These are phyloP conservation scores for Sebastes flavidus DNA, from an alignment of 2,797 vertebrate species.

Conservation along the genomic window DNA sequence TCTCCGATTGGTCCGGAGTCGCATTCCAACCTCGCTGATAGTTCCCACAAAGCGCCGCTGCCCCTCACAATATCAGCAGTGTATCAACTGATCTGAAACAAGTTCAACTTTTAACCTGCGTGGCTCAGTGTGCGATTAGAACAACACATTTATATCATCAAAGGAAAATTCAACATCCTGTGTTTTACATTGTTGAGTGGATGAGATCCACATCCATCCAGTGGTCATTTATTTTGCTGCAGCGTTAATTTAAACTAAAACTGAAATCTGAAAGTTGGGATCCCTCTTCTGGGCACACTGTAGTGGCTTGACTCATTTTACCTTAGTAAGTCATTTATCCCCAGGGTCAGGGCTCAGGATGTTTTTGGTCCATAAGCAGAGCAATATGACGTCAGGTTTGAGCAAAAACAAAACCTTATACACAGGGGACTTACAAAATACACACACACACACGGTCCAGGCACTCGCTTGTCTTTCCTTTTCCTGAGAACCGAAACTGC, in stretches of 20 bases:
- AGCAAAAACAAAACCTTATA: not conserved
- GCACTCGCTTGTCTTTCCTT: not conserved
- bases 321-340: not conserved
- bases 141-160: not conserved
- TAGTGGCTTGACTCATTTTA: constrained; percentile 8
- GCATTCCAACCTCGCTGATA: constrained; percentile 50
- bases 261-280: not conserved
- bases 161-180: not conserved
- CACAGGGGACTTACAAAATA: not conserved
- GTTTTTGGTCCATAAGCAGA: not conserved
- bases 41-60: constrained; percentile 37
- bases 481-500: constrained; percentile 36
- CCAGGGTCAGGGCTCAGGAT: not conserved
- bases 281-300: too few species aligned
- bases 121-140: not conserved
- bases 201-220: not conserved
- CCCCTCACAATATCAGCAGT: not conserved
- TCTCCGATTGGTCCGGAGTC: constrained; percentile 27
- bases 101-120: not conserved
- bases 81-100: not conserved
- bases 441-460: too few species aligned
- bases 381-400: not conserved
- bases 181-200: not conserved
- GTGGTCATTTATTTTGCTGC: not conserved
- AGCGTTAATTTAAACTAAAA: not conserved